Conservation (phyloP, 2,113 vertebrate genomes). For the Ceyx melanurus region DNA sequence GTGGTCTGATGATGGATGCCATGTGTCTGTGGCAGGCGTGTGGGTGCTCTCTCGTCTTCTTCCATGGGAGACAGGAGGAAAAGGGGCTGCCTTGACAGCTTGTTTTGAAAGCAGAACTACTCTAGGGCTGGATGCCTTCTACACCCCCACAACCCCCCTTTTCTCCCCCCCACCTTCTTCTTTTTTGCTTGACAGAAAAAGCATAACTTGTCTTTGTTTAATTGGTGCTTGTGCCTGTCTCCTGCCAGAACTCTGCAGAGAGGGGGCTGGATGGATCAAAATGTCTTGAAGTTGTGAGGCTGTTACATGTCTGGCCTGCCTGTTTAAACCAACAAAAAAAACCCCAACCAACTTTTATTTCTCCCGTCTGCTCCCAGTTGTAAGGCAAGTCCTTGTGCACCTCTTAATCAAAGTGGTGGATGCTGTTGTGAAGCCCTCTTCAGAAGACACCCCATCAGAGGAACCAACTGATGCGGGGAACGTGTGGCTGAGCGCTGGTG, state of each 20-base stretch:
- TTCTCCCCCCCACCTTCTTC: background rate
- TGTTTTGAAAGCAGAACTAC: slow-evolving; percentile 54
- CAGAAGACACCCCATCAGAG: background rate
- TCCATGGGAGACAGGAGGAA: background rate
- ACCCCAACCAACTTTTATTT: background rate
- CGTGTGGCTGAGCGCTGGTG: rapidly evolving
- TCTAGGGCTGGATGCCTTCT: background rate
- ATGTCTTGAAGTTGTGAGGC: background rate
- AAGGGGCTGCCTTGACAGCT: slow-evolving; percentile 34
- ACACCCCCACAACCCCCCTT: background rate
- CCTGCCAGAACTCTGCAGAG: slow-evolving; percentile 22
- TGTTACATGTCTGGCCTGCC: background rate
- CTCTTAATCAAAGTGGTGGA: rapidly evolving
- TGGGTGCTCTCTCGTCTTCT: background rate
- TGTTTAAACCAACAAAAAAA: background rate
- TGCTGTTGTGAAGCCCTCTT: background rate
- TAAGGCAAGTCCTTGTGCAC: background rate
- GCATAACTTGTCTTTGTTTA: slow-evolving; percentile 54
- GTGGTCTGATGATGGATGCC: slow-evolving; percentile 34
- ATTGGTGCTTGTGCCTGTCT: slow-evolving; percentile 64
- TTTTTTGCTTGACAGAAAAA: slow-evolving; percentile 54
- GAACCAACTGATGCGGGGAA: rapidly evolving
- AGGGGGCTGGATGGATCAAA: slow-evolving; percentile 43
- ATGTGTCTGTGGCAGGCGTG: background rate
- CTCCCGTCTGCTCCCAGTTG: background rate